These are phyloP conservation scores for Aurelia sp. DNA, from an alignment of 30 jellyfish, hydroid and myxozoan species.

Conservation along the genomic window DNA sequence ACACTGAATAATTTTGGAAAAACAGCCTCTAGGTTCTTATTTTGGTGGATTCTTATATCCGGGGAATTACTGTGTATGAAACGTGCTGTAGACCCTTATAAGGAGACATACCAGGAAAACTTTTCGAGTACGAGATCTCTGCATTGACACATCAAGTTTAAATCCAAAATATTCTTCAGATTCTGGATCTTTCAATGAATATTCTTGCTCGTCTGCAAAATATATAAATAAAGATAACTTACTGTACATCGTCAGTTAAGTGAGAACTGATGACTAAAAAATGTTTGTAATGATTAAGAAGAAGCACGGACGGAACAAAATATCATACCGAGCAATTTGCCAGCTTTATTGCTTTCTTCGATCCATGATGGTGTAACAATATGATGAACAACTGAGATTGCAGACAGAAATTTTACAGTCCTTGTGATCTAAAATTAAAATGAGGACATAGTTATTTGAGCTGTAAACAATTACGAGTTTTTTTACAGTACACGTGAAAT, in stretches of 20 bases:
- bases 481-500: no score
- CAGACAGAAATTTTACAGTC: conserved; percentile 95
- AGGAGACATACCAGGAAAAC: conserved; percentile 76
- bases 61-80: no score
- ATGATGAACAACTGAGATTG: conserved; percentile 88
- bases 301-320: no score
- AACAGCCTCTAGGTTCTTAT: no score
- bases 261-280: no score
- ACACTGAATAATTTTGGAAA: no score
- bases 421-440: conserved; percentile 84
- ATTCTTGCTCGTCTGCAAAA: conserved; percentile 78
- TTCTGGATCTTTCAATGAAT: conserved; percentile 87
- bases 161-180: conserved; percentile 95
- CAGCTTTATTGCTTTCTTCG: conserved; percentile 91
- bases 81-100: no score
- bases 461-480: no score
- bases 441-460: neutral
- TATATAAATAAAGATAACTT: neutral
- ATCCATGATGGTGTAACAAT: conserved; percentile 98
- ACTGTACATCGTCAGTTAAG: no score
- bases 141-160: conserved; percentile 83
- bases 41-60: no score
- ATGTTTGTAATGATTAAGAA: no score
- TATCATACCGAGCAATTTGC: conserved; percentile 61
- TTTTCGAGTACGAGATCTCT: conserved; percentile 91